phyloP scores from a whole-genome alignment of 2,888 invertebrate species.

The Conistra vaccinii region DNA sequence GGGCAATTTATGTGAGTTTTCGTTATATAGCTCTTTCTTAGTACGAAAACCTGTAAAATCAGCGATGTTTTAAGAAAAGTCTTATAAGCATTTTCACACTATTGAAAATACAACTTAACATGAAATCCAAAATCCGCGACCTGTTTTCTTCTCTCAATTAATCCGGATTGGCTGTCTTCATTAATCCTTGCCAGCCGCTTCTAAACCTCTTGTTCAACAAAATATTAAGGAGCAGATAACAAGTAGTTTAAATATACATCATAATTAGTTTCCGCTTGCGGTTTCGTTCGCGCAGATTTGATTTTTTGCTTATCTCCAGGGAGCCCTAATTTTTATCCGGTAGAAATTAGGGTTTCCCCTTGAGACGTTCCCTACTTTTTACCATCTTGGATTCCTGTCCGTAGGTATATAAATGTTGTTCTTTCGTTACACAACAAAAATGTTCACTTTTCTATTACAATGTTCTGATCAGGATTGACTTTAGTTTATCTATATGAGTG shows the following conservation, averaged over 20 bases:
- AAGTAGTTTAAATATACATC: slow-evolving; percentile 57
- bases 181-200: slow-evolving; percentile 14
- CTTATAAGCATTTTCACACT: neutral
- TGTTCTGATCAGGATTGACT: neutral
- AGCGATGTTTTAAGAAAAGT: neutral
- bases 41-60: slow-evolving; percentile 4
- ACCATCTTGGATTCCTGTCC: slow-evolving; percentile 50
- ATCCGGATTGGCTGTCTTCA: neutral
- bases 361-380: slow-evolving; percentile 51
- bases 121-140: neutral
- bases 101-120: neutral
- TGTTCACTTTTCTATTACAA: neutral
- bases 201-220: slow-evolving; percentile 12
- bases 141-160: neutral
- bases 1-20: slow-evolving; percentile 38
- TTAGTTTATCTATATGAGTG: neutral
- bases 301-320: slow-evolving; percentile 52
- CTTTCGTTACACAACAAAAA: slow-evolving; percentile 26
- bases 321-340: slow-evolving; percentile 61
- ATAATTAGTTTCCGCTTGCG: slow-evolving; percentile 49
- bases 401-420: slow-evolving; percentile 49
- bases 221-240: slow-evolving; percentile 40
- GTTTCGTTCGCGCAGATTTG: slow-evolving; percentile 42
- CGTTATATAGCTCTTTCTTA: neutral
- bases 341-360: slow-evolving; percentile 57